Percentiles rank a stretch among this genome's conserved stretches.
Conservation (phyloP, 2,888 invertebrate species). For the Gnatocerus cornutus region DNA sequence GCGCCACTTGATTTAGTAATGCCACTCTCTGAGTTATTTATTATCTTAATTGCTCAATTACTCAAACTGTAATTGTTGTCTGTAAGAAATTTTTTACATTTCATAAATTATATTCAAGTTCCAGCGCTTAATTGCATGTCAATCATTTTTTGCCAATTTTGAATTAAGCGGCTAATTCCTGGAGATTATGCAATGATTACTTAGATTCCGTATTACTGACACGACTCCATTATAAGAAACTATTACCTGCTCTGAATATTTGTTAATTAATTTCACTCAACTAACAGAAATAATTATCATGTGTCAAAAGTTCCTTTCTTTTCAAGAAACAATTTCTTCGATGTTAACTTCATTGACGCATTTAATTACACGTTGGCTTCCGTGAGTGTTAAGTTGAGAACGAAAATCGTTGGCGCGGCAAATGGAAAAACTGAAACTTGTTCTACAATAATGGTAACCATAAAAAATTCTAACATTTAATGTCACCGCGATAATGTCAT, state of each 20-base stretch:
- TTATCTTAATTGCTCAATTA: conserved; percentile 30
- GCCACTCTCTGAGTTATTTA: conserved; percentile 21
- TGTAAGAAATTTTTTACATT: conserved; percentile 27
- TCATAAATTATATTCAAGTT: conserved; percentile 22
- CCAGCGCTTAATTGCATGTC: conserved; percentile 11
- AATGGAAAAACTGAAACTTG: conserved; percentile 23
- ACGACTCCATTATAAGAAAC: neutral
- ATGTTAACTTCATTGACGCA: conserved; percentile 13
- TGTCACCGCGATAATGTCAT: conserved; percentile 20
- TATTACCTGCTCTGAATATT: neutral
- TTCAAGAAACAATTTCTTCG: neutral
- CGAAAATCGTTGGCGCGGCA: conserved; percentile 7
- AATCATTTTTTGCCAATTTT: conserved; percentile 22
- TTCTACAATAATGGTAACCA: conserved; percentile 21
- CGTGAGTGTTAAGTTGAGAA: conserved; percentile 6
- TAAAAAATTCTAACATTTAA: conserved; percentile 23
- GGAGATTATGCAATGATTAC: neutral
- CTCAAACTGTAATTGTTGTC: conserved; percentile 26
- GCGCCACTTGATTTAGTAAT: conserved; percentile 10
- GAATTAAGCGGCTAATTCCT: conserved; percentile 7
- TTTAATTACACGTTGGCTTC: conserved; percentile 5
- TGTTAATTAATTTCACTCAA: conserved; percentile 6
- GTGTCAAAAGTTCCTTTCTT: conserved; percentile 5
- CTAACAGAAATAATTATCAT: conserved; percentile 3
- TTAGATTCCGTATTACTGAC: neutral